Base-by-base conservation (phyloP, 2,113 vertebrate genomes). In the Malurus elegans region DNA sequence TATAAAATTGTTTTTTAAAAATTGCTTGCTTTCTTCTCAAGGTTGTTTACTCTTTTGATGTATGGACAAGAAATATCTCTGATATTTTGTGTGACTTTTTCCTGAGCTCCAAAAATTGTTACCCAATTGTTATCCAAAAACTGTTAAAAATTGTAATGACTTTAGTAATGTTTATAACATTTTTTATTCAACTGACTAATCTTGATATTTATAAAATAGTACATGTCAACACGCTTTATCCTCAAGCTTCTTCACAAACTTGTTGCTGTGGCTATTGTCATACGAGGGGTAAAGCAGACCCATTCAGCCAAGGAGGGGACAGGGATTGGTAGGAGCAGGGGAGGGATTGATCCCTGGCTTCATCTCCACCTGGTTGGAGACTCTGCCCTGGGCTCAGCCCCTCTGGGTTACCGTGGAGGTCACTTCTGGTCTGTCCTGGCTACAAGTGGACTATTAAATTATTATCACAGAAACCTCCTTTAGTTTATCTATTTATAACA, bases 401-500 rank as follows among this genome's bases (percentile, higher is more conserved):
- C 18, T 62, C 34, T 29, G 16, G 18, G 18, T 25, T 36, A 38
- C 28, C 38, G 8, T 0, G 1, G 36, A 67, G 32, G 14, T 67
- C 38, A 15, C n/a, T 72, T 32, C n/a, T 81, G 29, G 8, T 34
- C 36, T 40, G 12, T 32, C 81, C 51, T 1, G 4, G n/a, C 81
- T 85, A 36, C 19, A 51, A 56, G 28, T 19, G 53, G 48, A 19
- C n/a, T 0, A 0, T 57, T 83, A 45, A 61, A 62, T 47, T 2
- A 34, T 88, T 83, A 73, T 38, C 75, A 84, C 32, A 88, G 85
- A 74, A 95, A 84, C 56, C 25, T 90, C 62, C 17, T 82, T 78
- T 36, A 61, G 26, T 83, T 91, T 62, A 67, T 44, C 42, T 66
- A 18, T n/a, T 67, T 45, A 28, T 20, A 73, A 23, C 61, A 64